These are phyloP conservation scores for Boloria selene DNA, from an alignment of 2,888 invertebrate species.

Conservation along the genomic window DNA sequence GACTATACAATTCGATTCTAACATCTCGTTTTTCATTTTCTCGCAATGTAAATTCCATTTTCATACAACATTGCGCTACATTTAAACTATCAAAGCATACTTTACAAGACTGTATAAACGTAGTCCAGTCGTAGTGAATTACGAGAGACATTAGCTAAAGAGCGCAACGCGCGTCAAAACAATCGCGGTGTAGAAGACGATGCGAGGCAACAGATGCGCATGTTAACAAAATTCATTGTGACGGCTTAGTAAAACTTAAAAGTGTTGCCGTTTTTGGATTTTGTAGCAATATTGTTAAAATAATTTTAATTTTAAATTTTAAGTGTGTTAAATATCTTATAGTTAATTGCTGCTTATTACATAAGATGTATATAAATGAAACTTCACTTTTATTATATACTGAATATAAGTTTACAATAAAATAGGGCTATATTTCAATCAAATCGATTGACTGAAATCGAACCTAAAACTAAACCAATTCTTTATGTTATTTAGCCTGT, in stretches of 20 bases:
- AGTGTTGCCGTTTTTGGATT: neutral
- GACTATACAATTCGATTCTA: neutral
- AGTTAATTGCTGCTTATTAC: too few relatives aligned
- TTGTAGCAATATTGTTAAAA: neutral
- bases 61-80: slow-evolving; percentile 2
- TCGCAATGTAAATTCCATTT: slow-evolving; percentile 7
- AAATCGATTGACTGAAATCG: too few relatives aligned
- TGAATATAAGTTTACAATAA: too few relatives aligned
- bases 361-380: too few relatives aligned
- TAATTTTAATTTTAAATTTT: too few relatives aligned
- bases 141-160: slow-evolving; percentile 50
- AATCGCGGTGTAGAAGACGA: slow-evolving; percentile 46
- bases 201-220: slow-evolving; percentile 51
- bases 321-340: too few relatives aligned
- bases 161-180: slow-evolving; percentile 55
- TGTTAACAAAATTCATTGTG: neutral
- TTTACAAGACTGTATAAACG: slow-evolving; percentile 30
- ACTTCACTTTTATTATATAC: too few relatives aligned
- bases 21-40: slow-evolving; percentile 1
- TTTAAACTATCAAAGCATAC: slow-evolving; percentile 46
- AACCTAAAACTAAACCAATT: too few relatives aligned
- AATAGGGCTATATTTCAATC: too few relatives aligned
- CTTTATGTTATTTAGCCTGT: too few relatives aligned
- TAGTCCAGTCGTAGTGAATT: slow-evolving; percentile 52
- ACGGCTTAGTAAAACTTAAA: neutral